These are phyloP conservation scores for Caenorhabditis doughertyi DNA, from an alignment of 2,888 invertebrate species.

Conservation along the genomic window DNA sequence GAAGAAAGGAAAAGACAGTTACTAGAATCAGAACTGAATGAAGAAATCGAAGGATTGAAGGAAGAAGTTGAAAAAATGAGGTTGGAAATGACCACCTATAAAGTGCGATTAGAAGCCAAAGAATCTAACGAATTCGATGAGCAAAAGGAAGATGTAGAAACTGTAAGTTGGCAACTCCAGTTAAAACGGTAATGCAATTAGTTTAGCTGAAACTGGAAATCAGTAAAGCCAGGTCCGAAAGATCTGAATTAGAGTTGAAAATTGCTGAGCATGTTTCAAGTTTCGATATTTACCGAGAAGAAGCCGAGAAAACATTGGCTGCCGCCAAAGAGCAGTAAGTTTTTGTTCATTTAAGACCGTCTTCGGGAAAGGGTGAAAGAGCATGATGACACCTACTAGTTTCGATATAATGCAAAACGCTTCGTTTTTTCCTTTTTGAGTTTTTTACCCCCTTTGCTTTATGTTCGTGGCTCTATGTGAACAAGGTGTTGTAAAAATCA, in stretches of 20 bases:
- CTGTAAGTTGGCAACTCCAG: not conserved
- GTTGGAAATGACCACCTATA: conserved; percentile 57
- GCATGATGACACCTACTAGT: conserved; percentile 27
- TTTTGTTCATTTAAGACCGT: not conserved
- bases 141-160: conserved; percentile 45
- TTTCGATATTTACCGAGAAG: conserved; percentile 54
- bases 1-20: conserved; percentile 53
- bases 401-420: not conserved
- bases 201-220: conserved; percentile 39
- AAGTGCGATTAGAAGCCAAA: conserved; percentile 58
- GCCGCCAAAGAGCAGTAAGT: conserved; percentile 59
- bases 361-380: conserved; percentile 42
- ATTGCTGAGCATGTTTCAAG: conserved; percentile 42
- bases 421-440: too few relatives aligned
- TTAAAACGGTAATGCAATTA: conserved; percentile 9
- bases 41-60: conserved; percentile 60
- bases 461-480: not conserved
- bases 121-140: conserved; percentile 58
- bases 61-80: conserved; percentile 61
- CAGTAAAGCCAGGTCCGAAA: not conserved
- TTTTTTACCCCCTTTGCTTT: not conserved
- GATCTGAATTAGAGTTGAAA: conserved; percentile 27
- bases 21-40: conserved; percentile 58
- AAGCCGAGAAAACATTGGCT: conserved; percentile 57
- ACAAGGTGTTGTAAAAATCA: too few relatives aligned